A percentile compares a stretch with the other conserved stretches of the same genome.
These are phyloP conservation scores for Cantharis rustica DNA, from an alignment of 2,888 invertebrate genomes.

Conservation along the genomic window DNA sequence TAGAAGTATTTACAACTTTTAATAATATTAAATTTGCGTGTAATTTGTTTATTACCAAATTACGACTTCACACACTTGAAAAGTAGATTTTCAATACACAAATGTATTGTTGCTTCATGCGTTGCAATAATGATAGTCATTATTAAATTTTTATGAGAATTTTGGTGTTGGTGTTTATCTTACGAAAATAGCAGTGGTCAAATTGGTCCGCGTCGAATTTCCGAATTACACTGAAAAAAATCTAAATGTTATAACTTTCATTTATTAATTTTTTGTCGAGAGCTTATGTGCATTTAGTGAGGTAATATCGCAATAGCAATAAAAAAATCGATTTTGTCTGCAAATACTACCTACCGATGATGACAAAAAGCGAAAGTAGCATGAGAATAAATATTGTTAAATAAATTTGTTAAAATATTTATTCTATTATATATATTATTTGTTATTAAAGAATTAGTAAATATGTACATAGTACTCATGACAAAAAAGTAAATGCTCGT, in stretches of 20 bases:
- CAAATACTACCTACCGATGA: neutral
- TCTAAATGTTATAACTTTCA: neutral
- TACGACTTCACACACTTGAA: conserved; percentile 1
- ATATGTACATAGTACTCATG: neutral
- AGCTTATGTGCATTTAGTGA: neutral
- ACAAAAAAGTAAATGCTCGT: neutral
- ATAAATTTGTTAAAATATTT: neutral
- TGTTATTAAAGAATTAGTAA: neutral
- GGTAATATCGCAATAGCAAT: neutral
- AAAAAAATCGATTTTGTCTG: neutral
- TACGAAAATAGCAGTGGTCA: neutral
- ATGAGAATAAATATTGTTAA: neutral
- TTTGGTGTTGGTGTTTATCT: neutral
- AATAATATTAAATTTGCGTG: neutral
- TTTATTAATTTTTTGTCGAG: neutral
- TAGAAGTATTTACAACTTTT: neutral
- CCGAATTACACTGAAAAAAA: neutral
- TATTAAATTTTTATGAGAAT: neutral
- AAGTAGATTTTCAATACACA: neutral
- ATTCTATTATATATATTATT: neutral
- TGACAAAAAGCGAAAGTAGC: neutral
- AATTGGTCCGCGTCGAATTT: neutral
- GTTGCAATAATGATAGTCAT: neutral
- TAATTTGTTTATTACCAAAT: neutral
- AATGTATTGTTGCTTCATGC: neutral